phyloP scores from a whole-genome alignment of 2,113 vertebrate genomes.

The Eleginops maclovinus region DNA sequence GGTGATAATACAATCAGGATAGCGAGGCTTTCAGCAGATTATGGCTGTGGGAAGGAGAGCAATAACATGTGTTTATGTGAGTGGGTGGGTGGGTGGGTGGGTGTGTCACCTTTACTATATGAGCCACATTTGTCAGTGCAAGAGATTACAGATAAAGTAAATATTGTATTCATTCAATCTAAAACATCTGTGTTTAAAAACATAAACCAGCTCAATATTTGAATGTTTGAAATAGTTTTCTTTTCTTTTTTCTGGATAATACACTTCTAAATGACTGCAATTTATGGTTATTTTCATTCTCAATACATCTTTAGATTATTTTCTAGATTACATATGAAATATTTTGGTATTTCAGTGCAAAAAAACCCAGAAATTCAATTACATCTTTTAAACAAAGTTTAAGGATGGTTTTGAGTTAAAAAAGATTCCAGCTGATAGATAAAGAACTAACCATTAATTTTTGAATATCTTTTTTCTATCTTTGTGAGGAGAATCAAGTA shows the following conservation, averaged over 20 bases:
- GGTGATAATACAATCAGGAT: conserved; percentile 76
- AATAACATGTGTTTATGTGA: conserved; percentile 55
- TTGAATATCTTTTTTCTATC: too few relatives aligned
- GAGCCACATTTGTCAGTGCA: conserved; percentile 63
- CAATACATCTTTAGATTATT: too few relatives aligned
- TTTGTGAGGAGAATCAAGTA: too few relatives aligned
- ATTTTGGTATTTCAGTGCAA: too few relatives aligned
- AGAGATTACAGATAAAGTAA: conserved; percentile 44
- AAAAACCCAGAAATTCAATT: too few relatives aligned
- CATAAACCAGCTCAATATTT: background rate
- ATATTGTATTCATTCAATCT: conserved; percentile 13
- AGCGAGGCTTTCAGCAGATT: conserved; percentile 75
- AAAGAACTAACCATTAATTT: background rate
- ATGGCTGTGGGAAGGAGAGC: conserved; percentile 53
- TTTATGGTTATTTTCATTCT: too few relatives aligned
- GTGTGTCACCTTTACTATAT: conserved; percentile 58
- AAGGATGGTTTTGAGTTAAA: background rate
- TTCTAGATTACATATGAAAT: too few relatives aligned
- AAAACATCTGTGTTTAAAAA: conserved; percentile 14
- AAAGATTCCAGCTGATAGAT: background rate
- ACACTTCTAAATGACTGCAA: too few relatives aligned
- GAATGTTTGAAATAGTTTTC: conserved; percentile 1
- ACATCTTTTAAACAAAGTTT: conserved; percentile 5
- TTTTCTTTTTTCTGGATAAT: background rate
- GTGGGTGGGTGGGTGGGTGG: background rate